Evolutionary conservation across 2,888 invertebrate genomes (phyloP).

Genomic region (Temnothorax rugatulus): DNA sequence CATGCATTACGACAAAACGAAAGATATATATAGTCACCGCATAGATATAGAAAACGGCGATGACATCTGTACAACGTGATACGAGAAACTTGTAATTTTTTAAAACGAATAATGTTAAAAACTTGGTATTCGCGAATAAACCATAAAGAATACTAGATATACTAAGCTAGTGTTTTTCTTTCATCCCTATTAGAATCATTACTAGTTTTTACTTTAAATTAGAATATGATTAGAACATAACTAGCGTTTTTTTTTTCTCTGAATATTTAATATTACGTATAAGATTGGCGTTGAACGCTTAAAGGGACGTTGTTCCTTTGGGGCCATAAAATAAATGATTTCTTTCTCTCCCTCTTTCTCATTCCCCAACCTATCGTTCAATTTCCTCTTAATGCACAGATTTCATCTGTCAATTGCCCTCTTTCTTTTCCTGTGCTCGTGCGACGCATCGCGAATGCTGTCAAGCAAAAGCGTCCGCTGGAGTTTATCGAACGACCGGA

Average conservation of each 20-base stretch:
- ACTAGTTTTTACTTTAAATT: not conserved
- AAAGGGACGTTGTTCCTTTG: constrained; percentile 19
- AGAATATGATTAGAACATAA: too few relatives aligned
- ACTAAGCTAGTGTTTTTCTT: not conserved
- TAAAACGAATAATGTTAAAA: not conserved
- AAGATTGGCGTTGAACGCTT: constrained; percentile 1
- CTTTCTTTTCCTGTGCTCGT: not conserved
- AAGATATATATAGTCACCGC: not conserved
- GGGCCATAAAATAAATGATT: constrained; percentile 21
- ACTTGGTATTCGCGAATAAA: not conserved
- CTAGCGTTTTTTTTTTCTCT: not conserved
- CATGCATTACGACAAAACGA: constrained; percentile 19
- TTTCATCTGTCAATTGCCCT: constrained; percentile 38
- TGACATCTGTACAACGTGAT: not conserved
- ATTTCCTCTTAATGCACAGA: constrained; percentile 37
- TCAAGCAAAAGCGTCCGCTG: constrained; percentile 40
- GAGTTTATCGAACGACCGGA: constrained; percentile 44
- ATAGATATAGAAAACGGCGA: not conserved
- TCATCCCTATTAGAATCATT: not conserved
- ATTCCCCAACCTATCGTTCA: not conserved
- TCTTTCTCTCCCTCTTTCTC: not conserved
- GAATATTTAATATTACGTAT: not conserved
- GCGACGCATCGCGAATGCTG: not conserved
- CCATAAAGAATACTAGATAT: not conserved
- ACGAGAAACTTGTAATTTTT: not conserved